Conservation (phyloP, 1,140 invertebrate genomes). For the Diorhabda carinulata region DNA sequence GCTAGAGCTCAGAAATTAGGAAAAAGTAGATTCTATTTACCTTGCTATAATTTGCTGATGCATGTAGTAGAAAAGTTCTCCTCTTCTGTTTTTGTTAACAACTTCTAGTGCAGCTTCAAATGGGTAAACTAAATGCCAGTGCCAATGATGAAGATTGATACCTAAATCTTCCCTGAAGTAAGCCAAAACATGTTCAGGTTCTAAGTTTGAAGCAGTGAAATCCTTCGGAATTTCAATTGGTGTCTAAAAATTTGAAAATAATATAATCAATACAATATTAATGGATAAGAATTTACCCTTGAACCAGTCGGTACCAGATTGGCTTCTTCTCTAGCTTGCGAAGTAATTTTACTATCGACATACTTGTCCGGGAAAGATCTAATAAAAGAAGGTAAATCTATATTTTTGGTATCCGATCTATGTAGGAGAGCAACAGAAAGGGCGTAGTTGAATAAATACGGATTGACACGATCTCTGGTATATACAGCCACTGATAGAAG, state of each 20-base stretch:
- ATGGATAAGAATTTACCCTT: conserved; percentile 50
- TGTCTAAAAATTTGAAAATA: conserved; percentile 12
- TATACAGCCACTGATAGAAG: conserved; percentile 66
- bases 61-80: conserved; percentile 77
- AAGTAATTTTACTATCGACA: conserved; percentile 63
- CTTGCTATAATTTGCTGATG: conserved; percentile 68
- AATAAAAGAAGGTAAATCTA: conserved; percentile 65
- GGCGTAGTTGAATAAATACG: conserved; percentile 74
- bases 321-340: conserved; percentile 62
- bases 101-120: conserved; percentile 57
- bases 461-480: conserved; percentile 69
- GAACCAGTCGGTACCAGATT: conserved; percentile 60
- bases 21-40: conserved; percentile 45
- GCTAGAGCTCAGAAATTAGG: too few species aligned
- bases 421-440: conserved; percentile 71
- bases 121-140: conserved; percentile 79
- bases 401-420: conserved; percentile 67
- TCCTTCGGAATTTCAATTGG: conserved; percentile 62
- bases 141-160: conserved; percentile 78
- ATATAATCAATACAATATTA: too few species aligned
- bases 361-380: conserved; percentile 55
- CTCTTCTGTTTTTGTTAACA: conserved; percentile 66
- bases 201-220: conserved; percentile 63
- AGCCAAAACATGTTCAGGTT: conserved; percentile 60
- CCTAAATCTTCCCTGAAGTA: conserved; percentile 65